Evolutionary conservation across 2,888 invertebrate genomes (phyloP), one percentile per base, ranked within the genome.

Genomic region (Lasius fuliginosus): DNA sequence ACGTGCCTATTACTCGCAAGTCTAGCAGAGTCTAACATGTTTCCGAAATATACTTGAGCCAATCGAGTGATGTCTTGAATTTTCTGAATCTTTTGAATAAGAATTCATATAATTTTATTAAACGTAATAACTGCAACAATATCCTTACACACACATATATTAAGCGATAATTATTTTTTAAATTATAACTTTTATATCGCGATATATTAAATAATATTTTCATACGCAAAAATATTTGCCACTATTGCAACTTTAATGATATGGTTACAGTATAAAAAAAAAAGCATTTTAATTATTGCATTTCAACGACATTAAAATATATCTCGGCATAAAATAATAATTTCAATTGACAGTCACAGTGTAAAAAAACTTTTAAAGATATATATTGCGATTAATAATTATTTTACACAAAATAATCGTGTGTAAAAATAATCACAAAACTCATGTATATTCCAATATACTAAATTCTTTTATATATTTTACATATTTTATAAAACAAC

Each of bases 211-310:
- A 56, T 40, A 23, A 68, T n/a, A 56, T 27, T 53, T 69, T n/a
- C 15, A 33, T 49, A n/a, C 36, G 36, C 33, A 33, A 69, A 42
- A n/a, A 15, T 30, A 40, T 56, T 77, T 56, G 18, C 18, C 5
- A 33, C 23, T 79, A 23, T 71, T 79, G 5, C 2, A 74, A 46
- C 46, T 81, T 60, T 73, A 73, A 73, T 27, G 30, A 56, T 23
- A 30, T 18, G 15, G 15, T 71, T 3, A 6, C 40, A 27, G 68
- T 27, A n/a, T 71, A 12, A 18, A 15, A n/a, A 33, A 58, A 33
- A 58, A 79, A 71, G 46, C 40, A 30, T 71, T 73, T 79, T 79
- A 79, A 60, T 79, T 58, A 73, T 56, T 40, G 40, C 8, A 23
- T n/a, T 79, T 42, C 18, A 58, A 58, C 58, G 9, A 30, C 30